Conservation (phyloP, 1,140 invertebrate genomes). For the Ceratina japonica region DNA sequence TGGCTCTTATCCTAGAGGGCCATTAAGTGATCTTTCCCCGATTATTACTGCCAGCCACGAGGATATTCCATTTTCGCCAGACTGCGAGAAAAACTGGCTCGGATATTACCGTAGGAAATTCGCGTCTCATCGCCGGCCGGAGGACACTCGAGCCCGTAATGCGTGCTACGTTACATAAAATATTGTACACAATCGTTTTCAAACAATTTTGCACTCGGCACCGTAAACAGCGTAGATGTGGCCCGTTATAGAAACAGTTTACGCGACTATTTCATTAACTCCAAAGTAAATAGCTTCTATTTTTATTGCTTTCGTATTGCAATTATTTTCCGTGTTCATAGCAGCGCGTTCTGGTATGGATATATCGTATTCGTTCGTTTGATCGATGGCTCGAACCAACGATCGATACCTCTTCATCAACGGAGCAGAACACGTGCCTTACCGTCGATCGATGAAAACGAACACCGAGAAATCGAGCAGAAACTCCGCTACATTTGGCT, state of each 20-base stretch:
- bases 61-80: slow-evolving; percentile 39
- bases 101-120: slow-evolving; percentile 22
- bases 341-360: no score
- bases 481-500: not conserved
- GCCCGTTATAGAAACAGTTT: not conserved
- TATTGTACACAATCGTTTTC: not conserved
- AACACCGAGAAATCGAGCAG: not conserved
- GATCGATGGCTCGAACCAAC: slow-evolving; percentile 32
- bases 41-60: slow-evolving; percentile 60
- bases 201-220: not conserved
- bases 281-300: no score
- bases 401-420: slow-evolving; percentile 46
- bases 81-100: slow-evolving; percentile 21
- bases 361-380: not conserved
- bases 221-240: not conserved
- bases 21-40: slow-evolving; percentile 62
- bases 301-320: no score
- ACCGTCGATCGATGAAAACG: slow-evolving; percentile 45
- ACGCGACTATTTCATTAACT: no score
- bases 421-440: slow-evolving; percentile 31
- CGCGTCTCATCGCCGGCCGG: slow-evolving; percentile 2
- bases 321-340: no score
- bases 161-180: slow-evolving; percentile 20
- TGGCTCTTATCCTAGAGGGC: slow-evolving; percentile 40
- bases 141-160: slow-evolving; percentile 23